Evolutionary conservation across 2,888 invertebrate species (phyloP).

Genomic region (Teleiodes luculella): DNA sequence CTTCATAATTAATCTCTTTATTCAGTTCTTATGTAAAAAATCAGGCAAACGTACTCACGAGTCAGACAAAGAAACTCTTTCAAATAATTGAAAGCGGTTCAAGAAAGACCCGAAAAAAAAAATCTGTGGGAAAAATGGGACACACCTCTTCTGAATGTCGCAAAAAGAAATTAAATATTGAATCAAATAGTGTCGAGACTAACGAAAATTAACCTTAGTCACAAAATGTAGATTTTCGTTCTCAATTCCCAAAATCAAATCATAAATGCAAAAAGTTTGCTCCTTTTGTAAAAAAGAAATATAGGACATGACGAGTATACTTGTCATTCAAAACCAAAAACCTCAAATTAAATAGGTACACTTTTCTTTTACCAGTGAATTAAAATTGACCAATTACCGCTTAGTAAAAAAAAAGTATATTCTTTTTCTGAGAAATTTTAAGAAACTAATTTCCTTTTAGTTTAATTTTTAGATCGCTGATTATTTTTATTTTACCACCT

Average conservation of each 20-base stretch:
- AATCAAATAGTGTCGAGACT: background rate
- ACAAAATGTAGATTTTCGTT: background rate
- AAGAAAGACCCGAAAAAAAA: background rate
- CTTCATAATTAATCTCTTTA: constrained; percentile 26
- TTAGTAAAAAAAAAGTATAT: constrained; percentile 10
- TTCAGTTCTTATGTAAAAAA: constrained; percentile 25
- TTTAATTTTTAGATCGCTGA: too few relatives aligned
- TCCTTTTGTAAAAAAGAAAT: constrained; percentile 23
- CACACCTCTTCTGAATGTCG: constrained; percentile 12
- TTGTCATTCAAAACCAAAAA: constrained; percentile 13
- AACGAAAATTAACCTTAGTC: too few relatives aligned
- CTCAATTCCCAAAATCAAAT: background rate
- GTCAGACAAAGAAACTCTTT: background rate
- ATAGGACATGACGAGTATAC: constrained; percentile 15
- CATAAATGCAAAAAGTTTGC: constrained; percentile 13
- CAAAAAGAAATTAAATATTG: background rate
- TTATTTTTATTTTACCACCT: too few relatives aligned
- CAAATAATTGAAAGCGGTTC: background rate
- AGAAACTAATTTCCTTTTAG: constrained; percentile 25
- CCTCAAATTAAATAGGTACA: background rate
- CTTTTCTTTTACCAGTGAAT: constrained; percentile 16
- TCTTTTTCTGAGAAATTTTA: constrained; percentile 25
- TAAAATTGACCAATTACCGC: constrained; percentile 19
- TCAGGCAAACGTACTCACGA: constrained; percentile 13
- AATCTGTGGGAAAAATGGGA: constrained; percentile 13